A percentile compares a stretch with the other conserved stretches of the same genome.
These are phyloP conservation scores for Eunapius fragilis DNA, from an alignment of 37 sponge, comb jelly and placozoan genomes.

Conservation along the genomic window DNA sequence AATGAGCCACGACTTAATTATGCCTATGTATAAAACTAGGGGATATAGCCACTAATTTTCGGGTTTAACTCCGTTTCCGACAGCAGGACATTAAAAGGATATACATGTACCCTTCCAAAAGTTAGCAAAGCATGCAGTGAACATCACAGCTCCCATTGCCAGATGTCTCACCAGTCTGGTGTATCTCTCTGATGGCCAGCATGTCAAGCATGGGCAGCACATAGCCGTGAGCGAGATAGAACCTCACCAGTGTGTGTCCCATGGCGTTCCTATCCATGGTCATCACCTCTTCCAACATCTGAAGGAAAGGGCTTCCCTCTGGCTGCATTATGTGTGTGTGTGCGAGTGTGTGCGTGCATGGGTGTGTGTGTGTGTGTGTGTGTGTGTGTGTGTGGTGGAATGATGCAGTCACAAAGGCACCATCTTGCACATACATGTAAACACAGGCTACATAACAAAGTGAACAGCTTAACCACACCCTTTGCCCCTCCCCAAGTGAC, in stretches of 20 bases:
- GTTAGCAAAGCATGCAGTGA: no score
- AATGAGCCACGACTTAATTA: no score
- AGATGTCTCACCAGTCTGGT: constrained; percentile 39
- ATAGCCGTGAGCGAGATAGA: constrained; percentile 82
- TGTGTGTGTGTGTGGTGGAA: constrained; percentile 1
- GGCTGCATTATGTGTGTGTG: constrained; percentile 25
- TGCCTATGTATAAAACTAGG: no score
- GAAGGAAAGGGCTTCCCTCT: constrained; percentile 66
- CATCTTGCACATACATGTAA: no score
- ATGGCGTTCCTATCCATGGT: constrained; percentile 73
- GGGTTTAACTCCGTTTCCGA: no score
- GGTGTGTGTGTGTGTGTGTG: constrained; percentile 13
- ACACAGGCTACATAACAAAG: no score
- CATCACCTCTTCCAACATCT: constrained; percentile 77
- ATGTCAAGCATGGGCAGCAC: constrained; percentile 69
- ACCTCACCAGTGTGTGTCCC: constrained; percentile 77
- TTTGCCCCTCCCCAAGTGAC: no score
- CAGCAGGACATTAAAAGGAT: no score
- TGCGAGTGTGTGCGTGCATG: constrained; percentile 3
- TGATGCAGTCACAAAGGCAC: neutral
- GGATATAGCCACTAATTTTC: no score
- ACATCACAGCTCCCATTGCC: no score
- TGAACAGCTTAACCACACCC: no score
- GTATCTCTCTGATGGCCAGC: constrained; percentile 66
- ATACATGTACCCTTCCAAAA: constrained; percentile 1